phyloP scores from a whole-genome alignment of 2,113 vertebrate species.

The Coreoperca whiteheadi region DNA sequence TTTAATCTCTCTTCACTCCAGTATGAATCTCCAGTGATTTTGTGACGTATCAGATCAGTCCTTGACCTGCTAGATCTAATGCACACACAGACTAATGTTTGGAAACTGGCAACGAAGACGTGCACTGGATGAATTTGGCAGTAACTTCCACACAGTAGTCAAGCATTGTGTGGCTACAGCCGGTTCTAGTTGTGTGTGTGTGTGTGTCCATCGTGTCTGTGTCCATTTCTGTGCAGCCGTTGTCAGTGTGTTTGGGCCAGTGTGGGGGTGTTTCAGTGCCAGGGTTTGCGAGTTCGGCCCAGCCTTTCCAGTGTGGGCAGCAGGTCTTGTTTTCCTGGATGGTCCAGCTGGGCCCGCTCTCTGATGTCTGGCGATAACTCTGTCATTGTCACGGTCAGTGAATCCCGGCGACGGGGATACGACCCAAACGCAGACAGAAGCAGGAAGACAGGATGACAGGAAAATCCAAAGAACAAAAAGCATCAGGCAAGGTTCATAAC shows the following conservation, averaged over 20 bases:
- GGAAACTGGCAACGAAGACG: neutral
- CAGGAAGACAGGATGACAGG: neutral
- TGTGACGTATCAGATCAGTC: neutral
- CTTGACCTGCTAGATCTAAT: neutral
- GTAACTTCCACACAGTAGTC: neutral
- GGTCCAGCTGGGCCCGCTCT: neutral
- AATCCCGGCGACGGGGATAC: too few species aligned
- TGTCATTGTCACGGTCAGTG: too few species aligned
- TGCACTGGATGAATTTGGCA: conserved; percentile 8
- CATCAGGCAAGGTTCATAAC: too few species aligned
- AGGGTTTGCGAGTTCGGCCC: neutral
- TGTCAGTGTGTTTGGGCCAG: neutral
- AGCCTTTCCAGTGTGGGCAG: neutral
- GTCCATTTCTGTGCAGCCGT: neutral
- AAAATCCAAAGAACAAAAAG: too few species aligned
- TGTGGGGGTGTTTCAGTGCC: neutral
- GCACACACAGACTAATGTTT: neutral
- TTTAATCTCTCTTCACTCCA: neutral
- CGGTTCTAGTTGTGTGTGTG: neutral
- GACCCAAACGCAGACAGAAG: too few species aligned
- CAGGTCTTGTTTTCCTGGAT: conserved; percentile 1
- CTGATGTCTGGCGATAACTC: neutral
- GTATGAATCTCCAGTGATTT: neutral
- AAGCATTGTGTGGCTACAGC: neutral
- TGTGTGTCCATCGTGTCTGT: conserved; percentile 5